Conservation (phyloP, 2,797 vertebrate genomes). For the Phalanger gymnotis region DNA sequence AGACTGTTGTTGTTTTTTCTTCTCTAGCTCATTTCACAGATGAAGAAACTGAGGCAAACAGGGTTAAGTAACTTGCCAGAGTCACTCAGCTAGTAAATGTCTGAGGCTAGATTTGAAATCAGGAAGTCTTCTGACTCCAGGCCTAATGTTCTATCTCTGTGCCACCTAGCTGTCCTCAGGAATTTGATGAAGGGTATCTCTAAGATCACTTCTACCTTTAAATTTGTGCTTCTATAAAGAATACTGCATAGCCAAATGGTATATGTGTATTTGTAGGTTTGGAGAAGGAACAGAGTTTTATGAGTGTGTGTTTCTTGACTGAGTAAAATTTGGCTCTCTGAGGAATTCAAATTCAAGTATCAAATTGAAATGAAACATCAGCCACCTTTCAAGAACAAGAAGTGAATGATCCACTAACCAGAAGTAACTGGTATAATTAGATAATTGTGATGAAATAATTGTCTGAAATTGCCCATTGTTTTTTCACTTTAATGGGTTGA, state of each 20-base stretch:
- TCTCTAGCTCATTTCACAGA: neutral
- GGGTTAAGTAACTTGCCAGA: neutral
- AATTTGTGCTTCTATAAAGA: neutral
- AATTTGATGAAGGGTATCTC: neutral
- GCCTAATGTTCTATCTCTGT: too few relatives aligned
- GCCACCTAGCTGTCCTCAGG: neutral
- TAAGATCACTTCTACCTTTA: neutral
- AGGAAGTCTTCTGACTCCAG: neutral
- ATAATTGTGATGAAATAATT: constrained; percentile 14
- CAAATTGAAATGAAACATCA: too few relatives aligned
- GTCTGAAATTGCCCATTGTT: constrained; percentile 32
- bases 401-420: neutral
- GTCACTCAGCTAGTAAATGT: neutral
- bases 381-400: constrained; percentile 29
- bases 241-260: neutral
- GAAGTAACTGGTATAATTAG: constrained; percentile 2
- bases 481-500: neutral
- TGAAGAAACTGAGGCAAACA: neutral
- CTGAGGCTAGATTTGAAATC: neutral
- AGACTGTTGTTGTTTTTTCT: neutral
- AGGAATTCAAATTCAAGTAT: constrained; percentile 44
- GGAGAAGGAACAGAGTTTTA: neutral
- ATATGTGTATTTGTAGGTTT: neutral
- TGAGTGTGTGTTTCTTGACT: constrained; percentile 25
- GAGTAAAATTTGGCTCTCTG: constrained; percentile 44